Evolutionary conservation across 1,140 invertebrate species (phyloP).

Genomic region (Pseudomyrmex cubaensis): DNA sequence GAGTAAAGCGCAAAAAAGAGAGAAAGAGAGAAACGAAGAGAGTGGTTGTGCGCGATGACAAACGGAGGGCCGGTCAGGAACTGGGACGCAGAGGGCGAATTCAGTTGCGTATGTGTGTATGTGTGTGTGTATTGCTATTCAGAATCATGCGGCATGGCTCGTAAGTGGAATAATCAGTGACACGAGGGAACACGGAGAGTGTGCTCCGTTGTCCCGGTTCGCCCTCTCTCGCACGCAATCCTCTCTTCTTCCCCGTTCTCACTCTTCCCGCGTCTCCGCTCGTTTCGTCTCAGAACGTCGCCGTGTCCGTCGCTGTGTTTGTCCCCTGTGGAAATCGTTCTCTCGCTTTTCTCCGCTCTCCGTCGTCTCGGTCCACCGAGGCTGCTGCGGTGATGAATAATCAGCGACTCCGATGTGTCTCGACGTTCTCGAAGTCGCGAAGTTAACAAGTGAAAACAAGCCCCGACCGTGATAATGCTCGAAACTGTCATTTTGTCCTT

Average conservation of each 20-base stretch:
- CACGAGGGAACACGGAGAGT: conserved; percentile 77
- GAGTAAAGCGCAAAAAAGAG: conserved; percentile 28
- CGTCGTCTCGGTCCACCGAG: conserved; percentile 58
- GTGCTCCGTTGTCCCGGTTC: conserved; percentile 73
- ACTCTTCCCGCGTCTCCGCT: conserved; percentile 60
- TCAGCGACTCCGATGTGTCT: conserved; percentile 73
- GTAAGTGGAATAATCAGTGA: conserved; percentile 83
- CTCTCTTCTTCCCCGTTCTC: conserved; percentile 66
- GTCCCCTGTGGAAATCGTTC: conserved; percentile 72
- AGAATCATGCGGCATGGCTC: conserved; percentile 78
- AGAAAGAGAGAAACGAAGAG: conserved; percentile 32
- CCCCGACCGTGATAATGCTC: conserved; percentile 8
- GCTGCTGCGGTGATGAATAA: conserved; percentile 81
- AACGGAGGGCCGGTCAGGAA: conserved; percentile 11
- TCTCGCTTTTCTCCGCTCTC: conserved; percentile 56
- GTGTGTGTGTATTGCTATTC: conserved; percentile 77
- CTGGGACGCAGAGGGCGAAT: conserved; percentile 51
- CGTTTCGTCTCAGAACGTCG: conserved; percentile 33
- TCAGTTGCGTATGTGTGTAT: conserved; percentile 49
- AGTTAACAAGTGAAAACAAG: conserved; percentile 76
- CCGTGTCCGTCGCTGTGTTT: conserved; percentile 40
- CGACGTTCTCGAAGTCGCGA: conserved; percentile 77
- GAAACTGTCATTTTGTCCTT: conserved; percentile 7
- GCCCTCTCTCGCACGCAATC: not conserved
- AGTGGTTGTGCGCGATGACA: conserved; percentile 37